These are phyloP conservation scores for Lineus longissimus DNA, from an alignment of 1,140 invertebrate genomes.

Conservation along the genomic window DNA sequence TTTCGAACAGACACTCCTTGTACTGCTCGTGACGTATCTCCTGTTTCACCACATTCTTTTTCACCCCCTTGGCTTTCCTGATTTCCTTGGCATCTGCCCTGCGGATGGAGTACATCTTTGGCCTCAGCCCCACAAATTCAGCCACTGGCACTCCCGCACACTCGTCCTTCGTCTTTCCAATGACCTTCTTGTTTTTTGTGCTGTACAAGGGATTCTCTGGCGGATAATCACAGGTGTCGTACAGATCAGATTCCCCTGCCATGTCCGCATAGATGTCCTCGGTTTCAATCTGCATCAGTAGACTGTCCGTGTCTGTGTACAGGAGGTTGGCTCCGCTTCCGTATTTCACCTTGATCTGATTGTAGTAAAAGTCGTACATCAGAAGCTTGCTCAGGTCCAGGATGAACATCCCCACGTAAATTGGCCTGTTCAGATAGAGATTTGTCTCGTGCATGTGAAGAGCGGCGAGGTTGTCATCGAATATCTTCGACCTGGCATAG, in stretches of 20 bases:
- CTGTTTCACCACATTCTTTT: slow-evolving; percentile 24
- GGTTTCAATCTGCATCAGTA: slow-evolving; percentile 48
- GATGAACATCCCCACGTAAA: slow-evolving; percentile 29
- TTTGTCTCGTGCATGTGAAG: slow-evolving; percentile 25
- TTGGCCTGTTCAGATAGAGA: slow-evolving; percentile 27
- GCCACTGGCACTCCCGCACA: slow-evolving; percentile 42
- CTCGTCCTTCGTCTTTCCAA: slow-evolving; percentile 58
- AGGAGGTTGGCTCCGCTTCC: slow-evolving; percentile 30
- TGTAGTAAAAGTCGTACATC: slow-evolving; percentile 46
- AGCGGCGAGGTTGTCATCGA: slow-evolving; percentile 33
- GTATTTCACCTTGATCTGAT: slow-evolving; percentile 38
- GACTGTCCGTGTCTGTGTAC: slow-evolving; percentile 55
- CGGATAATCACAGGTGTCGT: slow-evolving; percentile 26
- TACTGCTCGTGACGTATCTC: slow-evolving; percentile 24
- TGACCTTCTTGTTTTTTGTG: slow-evolving; percentile 54
- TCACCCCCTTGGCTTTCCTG: slow-evolving; percentile 26
- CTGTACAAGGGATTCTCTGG: slow-evolving; percentile 24
- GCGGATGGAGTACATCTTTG: slow-evolving; percentile 52
- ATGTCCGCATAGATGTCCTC: slow-evolving; percentile 53
- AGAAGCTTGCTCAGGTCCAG: slow-evolving; percentile 30
- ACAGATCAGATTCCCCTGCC: slow-evolving; percentile 19
- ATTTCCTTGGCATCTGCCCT: slow-evolving; percentile 22
- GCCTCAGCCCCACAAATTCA: slow-evolving; percentile 49
- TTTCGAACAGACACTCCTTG: slow-evolving; percentile 24
- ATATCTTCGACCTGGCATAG: slow-evolving; percentile 40